Conservation (phyloP, 2,113 vertebrate genomes). For the Mormyrus lacerda region DNA sequence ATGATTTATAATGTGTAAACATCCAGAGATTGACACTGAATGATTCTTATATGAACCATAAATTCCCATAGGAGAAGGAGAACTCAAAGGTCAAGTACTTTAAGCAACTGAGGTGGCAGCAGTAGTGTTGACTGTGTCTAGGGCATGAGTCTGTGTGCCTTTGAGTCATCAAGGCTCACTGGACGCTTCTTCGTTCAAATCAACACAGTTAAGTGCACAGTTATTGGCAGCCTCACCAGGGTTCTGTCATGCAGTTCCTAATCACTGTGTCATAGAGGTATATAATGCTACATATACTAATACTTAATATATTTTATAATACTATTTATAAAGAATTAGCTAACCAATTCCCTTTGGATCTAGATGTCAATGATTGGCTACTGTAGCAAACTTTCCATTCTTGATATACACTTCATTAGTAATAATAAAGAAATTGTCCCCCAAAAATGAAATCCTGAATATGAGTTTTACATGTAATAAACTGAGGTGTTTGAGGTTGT, state of each 20-base stretch:
- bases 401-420: neutral
- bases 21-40: neutral
- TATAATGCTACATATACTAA: neutral
- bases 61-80: neutral
- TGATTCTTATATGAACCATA: neutral
- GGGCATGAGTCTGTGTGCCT: neutral
- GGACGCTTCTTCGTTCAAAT: neutral
- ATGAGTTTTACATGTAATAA: neutral
- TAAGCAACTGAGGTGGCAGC: neutral
- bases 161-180: neutral
- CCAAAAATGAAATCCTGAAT: neutral
- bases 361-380: neutral
- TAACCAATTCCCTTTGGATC: neutral
- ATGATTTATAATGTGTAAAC: neutral
- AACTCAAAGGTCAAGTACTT: neutral
- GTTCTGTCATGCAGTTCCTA: neutral
- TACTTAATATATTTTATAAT: neutral
- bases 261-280: neutral
- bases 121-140: neutral
- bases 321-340: neutral
- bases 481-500: neutral
- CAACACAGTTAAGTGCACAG: neutral
- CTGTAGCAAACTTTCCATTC: neutral
- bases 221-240: neutral
- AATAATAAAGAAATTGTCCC: neutral